A percentile compares a stretch with the other conserved stretches of the same genome.
These are phyloP conservation scores for Drosophila miranda DNA, from an alignment of 1,140 invertebrate species.

Conservation along the genomic window DNA sequence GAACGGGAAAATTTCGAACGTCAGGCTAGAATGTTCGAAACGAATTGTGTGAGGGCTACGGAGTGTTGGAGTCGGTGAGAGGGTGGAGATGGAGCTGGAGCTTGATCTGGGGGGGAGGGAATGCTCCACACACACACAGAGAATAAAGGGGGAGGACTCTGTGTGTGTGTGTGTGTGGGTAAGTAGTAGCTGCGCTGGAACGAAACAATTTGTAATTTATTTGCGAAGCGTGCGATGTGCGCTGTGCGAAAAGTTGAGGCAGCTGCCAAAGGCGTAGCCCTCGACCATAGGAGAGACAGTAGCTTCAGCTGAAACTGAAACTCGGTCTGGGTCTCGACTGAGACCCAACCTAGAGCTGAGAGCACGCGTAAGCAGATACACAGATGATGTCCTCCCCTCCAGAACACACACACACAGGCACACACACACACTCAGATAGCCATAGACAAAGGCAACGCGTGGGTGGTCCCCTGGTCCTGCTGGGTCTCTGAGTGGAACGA, in stretches of 20 bases:
- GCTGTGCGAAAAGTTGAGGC: conserved; percentile 70
- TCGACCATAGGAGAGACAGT: conserved; percentile 46
- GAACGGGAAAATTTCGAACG: conserved; percentile 69
- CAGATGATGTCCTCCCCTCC: conserved; percentile 50
- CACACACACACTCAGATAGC: conserved; percentile 16
- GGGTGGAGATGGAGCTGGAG: no score
- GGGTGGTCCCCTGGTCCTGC: conserved; percentile 40
- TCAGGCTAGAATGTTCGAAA: conserved; percentile 60
- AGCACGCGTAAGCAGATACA: conserved; percentile 64
- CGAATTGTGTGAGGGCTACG: conserved; percentile 57
- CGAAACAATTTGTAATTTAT: conserved; percentile 82
- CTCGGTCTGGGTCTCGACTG: conserved; percentile 17
- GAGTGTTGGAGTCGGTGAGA: not conserved
- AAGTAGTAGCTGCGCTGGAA: conserved; percentile 69
- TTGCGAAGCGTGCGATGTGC: conserved; percentile 74
- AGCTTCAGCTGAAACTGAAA: conserved; percentile 31
- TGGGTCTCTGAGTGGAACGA: not conserved
- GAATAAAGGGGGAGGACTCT: not conserved
- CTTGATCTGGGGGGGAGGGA: not conserved
- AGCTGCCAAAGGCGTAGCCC: conserved; percentile 77
- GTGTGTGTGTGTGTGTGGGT: conserved; percentile 45
- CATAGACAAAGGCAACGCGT: conserved; percentile 40
- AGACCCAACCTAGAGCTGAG: conserved; percentile 38
- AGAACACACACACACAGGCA: conserved; percentile 27
- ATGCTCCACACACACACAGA: no score